Conservation (phyloP, 2,797 vertebrate species). For the Onychomys leucogaster region DNA sequence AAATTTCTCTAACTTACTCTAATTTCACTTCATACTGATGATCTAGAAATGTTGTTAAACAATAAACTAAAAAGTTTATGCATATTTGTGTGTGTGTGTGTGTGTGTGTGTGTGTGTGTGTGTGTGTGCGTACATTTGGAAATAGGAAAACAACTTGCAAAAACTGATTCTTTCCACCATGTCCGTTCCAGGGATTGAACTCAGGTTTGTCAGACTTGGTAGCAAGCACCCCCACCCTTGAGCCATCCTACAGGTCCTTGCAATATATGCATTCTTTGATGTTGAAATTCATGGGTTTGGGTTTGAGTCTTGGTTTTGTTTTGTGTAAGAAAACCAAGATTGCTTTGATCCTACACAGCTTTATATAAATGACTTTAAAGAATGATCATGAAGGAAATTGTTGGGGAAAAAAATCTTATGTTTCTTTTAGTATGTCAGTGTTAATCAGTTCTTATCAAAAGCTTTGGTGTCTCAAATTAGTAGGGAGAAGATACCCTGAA, state of each 20-base stretch:
- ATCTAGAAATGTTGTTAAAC: not conserved
- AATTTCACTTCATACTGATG: not conserved
- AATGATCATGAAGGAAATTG: slow-evolving; percentile 67
- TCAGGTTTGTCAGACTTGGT: not conserved
- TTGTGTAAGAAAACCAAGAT: slow-evolving; percentile 70
- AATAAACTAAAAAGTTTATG: not conserved
- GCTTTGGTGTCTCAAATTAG: slow-evolving; percentile 61
- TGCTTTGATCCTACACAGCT: slow-evolving; percentile 78
- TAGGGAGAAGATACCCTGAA: slow-evolving; percentile 44
- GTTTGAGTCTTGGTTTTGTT: not conserved
- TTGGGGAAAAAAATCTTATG: slow-evolving; percentile 50
- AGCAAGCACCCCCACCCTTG: not conserved
- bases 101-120: not conserved
- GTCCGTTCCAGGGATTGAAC: not conserved
- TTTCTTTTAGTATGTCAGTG: slow-evolving; percentile 44
- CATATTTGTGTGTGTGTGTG: not conserved
- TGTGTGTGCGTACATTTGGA: not conserved
- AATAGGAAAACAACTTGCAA: not conserved
- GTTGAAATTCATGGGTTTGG: slow-evolving; percentile 64
- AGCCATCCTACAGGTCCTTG: not conserved
- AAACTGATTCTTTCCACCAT: not conserved
- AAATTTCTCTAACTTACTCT: not conserved
- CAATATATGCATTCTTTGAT: slow-evolving; percentile 65
- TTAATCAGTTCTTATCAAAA: slow-evolving; percentile 69
- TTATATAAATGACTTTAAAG: slow-evolving; percentile 54